Conservation (phyloP, 2,113 vertebrate species). For the Sphyrna mokarran region DNA sequence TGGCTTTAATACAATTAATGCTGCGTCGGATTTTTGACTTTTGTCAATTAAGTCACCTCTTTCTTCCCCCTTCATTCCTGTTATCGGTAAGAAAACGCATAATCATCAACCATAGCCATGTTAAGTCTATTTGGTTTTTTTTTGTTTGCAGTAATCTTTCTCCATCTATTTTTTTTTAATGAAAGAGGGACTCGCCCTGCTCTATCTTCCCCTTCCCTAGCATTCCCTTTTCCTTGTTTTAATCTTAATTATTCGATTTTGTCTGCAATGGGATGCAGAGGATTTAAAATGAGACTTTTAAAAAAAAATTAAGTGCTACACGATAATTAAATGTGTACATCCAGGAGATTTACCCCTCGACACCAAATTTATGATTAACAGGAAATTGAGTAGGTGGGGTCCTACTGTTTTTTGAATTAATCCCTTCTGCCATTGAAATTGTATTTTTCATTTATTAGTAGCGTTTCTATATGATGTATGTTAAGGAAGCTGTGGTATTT, state of each 20-base stretch:
- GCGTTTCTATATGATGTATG: neutral
- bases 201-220: neutral
- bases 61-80: neutral
- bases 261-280: neutral
- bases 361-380: neutral
- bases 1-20: neutral
- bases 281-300: neutral
- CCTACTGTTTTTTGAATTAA: neutral
- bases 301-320: neutral
- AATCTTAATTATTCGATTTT: too few species aligned
- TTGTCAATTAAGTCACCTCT: neutral
- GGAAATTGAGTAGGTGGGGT: constrained; percentile 20
- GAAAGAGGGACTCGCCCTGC: neutral
- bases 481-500: neutral
- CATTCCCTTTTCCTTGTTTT: neutral
- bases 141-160: neutral
- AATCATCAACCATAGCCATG: neutral
- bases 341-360: neutral
- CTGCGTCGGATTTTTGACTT: neutral
- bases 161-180: neutral
- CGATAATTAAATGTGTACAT: neutral
- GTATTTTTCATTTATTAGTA: neutral
- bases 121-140: neutral
- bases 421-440: neutral
- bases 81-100: neutral